A percentile compares a stretch with the other conserved stretches of the same genome.
Conservation (phyloP, 2,888 invertebrate species). For the Ptilodon capucinus region DNA sequence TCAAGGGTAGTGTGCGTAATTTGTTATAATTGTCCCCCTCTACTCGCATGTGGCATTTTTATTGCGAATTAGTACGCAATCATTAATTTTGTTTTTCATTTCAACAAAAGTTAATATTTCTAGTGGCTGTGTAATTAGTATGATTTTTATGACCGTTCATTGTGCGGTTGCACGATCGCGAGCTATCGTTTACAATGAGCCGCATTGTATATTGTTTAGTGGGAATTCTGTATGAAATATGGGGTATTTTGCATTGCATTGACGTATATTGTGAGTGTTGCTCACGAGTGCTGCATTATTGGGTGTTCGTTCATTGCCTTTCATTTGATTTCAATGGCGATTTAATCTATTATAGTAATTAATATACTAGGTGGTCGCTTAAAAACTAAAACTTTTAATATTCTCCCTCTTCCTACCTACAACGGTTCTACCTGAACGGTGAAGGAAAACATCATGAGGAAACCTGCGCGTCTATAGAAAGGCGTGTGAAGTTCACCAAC, state of each 20-base stretch:
- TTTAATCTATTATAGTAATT: background rate
- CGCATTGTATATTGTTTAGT: constrained; percentile 50
- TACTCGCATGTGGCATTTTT: constrained; percentile 80
- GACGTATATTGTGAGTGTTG: constrained; percentile 24
- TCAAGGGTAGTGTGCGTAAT: constrained; percentile 81
- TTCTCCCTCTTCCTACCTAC: no score
- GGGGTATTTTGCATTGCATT: constrained; percentile 29
- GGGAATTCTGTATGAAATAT: constrained; percentile 45
- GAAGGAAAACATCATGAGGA: no score
- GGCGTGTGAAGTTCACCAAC: no score
- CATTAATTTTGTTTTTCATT: constrained; percentile 82
- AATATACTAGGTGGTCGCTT: background rate
- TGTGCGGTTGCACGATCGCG: constrained; percentile 47
- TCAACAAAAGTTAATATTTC: constrained; percentile 72
- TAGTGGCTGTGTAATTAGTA: constrained; percentile 64
- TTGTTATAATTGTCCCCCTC: constrained; percentile 77
- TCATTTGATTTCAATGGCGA: background rate
- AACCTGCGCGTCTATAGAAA: no score
- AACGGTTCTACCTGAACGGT: no score
- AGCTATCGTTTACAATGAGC: constrained; percentile 68
- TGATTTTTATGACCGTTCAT: constrained; percentile 57
- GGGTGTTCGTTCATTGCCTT: background rate
- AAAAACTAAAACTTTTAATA: no score
- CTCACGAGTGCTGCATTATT: constrained; percentile 1
- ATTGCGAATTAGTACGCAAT: constrained; percentile 80